Conservation (phyloP, 1,140 invertebrate genomes). For the Macrobrachium rosenbergii region DNA sequence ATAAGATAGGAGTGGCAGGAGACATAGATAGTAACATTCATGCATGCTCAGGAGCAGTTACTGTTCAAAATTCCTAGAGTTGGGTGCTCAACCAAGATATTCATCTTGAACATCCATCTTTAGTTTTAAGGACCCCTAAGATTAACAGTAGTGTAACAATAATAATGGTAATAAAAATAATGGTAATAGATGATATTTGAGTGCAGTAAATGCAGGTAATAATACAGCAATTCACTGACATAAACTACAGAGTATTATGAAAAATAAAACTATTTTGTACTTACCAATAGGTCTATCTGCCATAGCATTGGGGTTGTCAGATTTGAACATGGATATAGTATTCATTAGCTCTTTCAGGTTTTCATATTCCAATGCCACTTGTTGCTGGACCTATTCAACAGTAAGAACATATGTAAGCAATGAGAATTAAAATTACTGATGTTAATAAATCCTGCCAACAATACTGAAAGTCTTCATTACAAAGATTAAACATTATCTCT, state of each 20-base stretch:
- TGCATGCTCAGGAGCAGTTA: too few relatives aligned
- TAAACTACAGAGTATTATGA: too few relatives aligned
- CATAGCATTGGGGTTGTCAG: constrained; percentile 74
- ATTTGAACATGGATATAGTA: constrained; percentile 78
- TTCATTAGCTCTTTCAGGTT: constrained; percentile 86
- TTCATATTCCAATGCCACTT: constrained; percentile 91
- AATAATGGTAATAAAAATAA: neutral
- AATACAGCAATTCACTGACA: too few relatives aligned
- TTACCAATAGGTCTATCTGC: constrained; percentile 66
- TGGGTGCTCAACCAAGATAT: too few relatives aligned
- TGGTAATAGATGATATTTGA: neutral
- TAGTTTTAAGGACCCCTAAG: too few relatives aligned
- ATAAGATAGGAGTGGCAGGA: too few relatives aligned
- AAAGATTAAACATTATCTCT: too few relatives aligned
- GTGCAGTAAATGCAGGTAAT: too few relatives aligned
- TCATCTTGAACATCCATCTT: too few relatives aligned
- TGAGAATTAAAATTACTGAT: constrained; percentile 10
- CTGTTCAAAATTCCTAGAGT: too few relatives aligned
- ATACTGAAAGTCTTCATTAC: neutral
- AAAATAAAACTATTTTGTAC: neutral
- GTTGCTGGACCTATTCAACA: constrained; percentile 82
- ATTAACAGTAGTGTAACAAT: neutral
- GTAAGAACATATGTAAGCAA: neutral
- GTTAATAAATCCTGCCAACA: constrained; percentile 22
- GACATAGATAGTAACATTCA: too few relatives aligned